Evolutionary conservation across 1,140 invertebrate species (phyloP).

Genomic region (Venturia canescens): DNA sequence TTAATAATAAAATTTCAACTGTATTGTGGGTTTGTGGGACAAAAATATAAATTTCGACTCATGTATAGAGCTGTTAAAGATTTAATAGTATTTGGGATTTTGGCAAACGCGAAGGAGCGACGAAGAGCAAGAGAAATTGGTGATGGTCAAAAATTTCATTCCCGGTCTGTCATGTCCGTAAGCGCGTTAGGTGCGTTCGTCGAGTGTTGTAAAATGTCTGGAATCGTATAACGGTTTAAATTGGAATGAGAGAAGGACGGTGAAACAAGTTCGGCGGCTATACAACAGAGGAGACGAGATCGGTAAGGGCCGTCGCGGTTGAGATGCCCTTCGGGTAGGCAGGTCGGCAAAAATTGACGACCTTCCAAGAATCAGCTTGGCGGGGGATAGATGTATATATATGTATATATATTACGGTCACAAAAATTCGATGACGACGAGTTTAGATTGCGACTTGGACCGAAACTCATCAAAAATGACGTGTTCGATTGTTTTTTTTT

Average conservation of each 20-base stretch:
- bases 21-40: too few relatives aligned
- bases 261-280: background rate
- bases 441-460: background rate
- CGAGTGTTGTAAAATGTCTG: conserved; percentile 51
- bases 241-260: conserved; percentile 31
- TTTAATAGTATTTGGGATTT: background rate
- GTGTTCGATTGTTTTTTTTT: background rate
- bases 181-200: background rate
- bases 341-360: conserved; percentile 39
- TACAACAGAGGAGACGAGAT: background rate
- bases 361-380: conserved; percentile 51
- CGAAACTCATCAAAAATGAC: background rate
- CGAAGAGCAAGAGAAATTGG: background rate
- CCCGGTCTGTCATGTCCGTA: background rate
- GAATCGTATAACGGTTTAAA: conserved; percentile 48
- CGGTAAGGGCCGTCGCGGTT: conserved; percentile 14
- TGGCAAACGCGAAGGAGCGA: background rate
- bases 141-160: conserved; percentile 33
- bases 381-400: conserved; percentile 24
- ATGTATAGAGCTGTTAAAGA: background rate
- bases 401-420: conserved; percentile 20
- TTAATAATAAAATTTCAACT: too few relatives aligned
- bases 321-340: conserved; percentile 10
- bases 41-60: too few relatives aligned
- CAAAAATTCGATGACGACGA: conserved; percentile 46